These are phyloP conservation scores for Actinemys pallida DNA, from an alignment of 2,113 vertebrate species.

Conservation along the genomic window DNA sequence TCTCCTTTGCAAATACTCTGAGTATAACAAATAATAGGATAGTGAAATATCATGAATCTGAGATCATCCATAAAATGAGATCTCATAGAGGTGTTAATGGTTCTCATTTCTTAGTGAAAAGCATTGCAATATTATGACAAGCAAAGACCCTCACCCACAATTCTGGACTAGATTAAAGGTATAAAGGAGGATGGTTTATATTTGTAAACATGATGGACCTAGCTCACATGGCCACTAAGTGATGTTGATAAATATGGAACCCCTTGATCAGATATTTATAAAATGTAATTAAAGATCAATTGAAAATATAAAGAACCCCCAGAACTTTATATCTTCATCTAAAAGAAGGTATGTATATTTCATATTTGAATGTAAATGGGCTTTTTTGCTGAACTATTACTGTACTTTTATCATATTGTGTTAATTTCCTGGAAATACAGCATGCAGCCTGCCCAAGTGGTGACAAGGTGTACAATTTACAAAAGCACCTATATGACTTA, in stretches of 20 bases:
- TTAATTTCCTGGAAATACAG: background rate
- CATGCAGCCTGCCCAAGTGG: background rate
- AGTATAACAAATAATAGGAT: background rate
- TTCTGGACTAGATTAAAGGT: background rate
- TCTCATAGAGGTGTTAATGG: background rate
- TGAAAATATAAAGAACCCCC: background rate
- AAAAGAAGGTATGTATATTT: background rate
- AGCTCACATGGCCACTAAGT: background rate
- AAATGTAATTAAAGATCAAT: background rate
- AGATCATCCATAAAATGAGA: background rate
- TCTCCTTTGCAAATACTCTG: background rate
- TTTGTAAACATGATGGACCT: background rate
- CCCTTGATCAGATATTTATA: conserved; percentile 1
- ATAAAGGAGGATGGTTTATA: background rate
- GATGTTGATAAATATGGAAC: background rate
- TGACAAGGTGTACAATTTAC: conserved; percentile 14
- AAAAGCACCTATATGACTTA: background rate
- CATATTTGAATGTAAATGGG: background rate
- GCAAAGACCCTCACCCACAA: background rate
- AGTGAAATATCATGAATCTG: background rate
- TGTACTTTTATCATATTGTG: background rate
- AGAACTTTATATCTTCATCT: background rate
- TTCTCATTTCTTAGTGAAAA: background rate
- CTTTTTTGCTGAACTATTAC: background rate
- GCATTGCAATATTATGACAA: background rate